Evolutionary conservation across 2,888 invertebrate genomes (phyloP), one percentile per base, ranked within the genome.

Genomic region (Cheilosia impressa): DNA sequence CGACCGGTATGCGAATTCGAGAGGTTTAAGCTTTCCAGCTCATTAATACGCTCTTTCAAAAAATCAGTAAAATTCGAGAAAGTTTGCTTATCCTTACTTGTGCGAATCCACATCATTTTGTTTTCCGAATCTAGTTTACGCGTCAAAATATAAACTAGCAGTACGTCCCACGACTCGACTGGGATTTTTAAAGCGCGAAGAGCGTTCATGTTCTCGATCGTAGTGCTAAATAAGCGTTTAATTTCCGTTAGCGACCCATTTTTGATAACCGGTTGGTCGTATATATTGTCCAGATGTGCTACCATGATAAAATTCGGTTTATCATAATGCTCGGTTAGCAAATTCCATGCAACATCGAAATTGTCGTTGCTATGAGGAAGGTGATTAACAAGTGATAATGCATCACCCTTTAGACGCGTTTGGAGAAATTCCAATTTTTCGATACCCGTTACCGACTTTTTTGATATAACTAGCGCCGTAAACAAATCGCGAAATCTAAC

Each of bases 371-470:
- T 65, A 5, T 31, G 45, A 13, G 63, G 17, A 10, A 75, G 24
- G 19, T 69, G 60, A 10, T 68, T 77, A n/a, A 77, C 38, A 10
- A 77, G 57, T 1, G 69, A 69, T 10, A 55, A 24, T 4, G 77
- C 77, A 31, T n/a, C n/a, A n/a, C n/a, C n/a, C n/a, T n/a, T n/a
- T n/a, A n/a, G n/a, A n/a, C n/a, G n/a, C n/a, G n/a, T 57, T 24
- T 63, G 62, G 24, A 79, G 52, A 47, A 55, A 65, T 43, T 72
- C 71, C 10, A 79, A 58, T 34, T 71, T 79, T 52, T 79, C 78
- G 15, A 71, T 50, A 17, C 72, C 62, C 19, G 53, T 62, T 19
- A 72, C 24, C 13, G 72, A 15, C 10, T 60, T 41, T 41, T 50
- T 50, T 1, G 53, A 62, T 53, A 27, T 55, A 10, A 72, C 60